phyloP scores from a whole-genome alignment of 2,888 invertebrate genomes.

The Meteorus cinctellus region DNA sequence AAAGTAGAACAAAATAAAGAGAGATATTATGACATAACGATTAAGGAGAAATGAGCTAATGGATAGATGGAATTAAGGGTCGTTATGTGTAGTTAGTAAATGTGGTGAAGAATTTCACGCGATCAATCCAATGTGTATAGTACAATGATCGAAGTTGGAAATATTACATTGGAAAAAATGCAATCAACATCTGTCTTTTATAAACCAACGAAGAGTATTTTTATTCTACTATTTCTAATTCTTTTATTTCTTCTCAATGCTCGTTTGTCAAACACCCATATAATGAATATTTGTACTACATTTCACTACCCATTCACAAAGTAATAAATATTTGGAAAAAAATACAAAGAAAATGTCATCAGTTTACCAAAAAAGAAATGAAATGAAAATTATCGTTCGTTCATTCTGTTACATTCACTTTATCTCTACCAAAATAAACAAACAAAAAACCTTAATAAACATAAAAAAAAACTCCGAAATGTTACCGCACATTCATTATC shows the following conservation, averaged over 20 bases:
- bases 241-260: background rate
- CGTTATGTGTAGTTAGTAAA: conserved; percentile 24
- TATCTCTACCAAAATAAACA: too few species aligned
- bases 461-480: too few species aligned
- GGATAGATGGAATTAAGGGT: conserved; percentile 1
- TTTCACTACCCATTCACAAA: background rate
- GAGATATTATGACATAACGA: background rate
- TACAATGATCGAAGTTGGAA: background rate
- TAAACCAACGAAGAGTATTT: background rate
- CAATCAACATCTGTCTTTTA: background rate
- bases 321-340: background rate
- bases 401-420: too few species aligned
- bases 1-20: conserved; percentile 26
- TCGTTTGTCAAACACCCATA: background rate
- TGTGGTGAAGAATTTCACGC: conserved; percentile 21
- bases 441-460: too few species aligned
- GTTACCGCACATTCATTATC: too few species aligned
- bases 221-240: background rate
- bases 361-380: too few species aligned
- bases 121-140: conserved; percentile 35
- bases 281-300: background rate
- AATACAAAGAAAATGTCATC: background rate
- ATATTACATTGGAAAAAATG: background rate
- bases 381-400: too few species aligned
- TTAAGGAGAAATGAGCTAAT: background rate